Evolutionary conservation across 2,888 invertebrate species (phyloP).

Genomic region (Camponotus fellah): DNA sequence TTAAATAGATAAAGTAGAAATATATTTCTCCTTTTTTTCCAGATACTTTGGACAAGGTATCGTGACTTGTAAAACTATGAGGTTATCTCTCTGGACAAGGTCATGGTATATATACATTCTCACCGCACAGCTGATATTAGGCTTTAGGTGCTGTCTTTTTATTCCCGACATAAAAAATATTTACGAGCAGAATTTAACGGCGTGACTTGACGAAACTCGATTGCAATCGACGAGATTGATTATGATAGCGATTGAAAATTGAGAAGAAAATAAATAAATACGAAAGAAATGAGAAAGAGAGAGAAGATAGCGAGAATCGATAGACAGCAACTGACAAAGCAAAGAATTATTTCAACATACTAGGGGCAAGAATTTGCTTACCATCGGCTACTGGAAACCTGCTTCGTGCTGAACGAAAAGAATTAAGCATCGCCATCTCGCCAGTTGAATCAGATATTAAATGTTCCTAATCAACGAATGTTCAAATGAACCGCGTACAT

Average conservation of each 20-base stretch:
- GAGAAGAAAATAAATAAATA: neutral
- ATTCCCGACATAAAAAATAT: neutral
- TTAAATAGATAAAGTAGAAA: neutral
- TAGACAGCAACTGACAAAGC: neutral
- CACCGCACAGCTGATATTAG: neutral
- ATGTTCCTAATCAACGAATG: neutral
- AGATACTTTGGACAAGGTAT: neutral
- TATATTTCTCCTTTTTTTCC: neutral
- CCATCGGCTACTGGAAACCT: constrained; percentile 68
- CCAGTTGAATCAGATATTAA: neutral
- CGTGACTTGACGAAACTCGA: neutral
- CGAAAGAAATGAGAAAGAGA: neutral
- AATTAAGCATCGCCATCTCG: constrained; percentile 37
- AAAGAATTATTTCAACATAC: constrained; percentile 16
- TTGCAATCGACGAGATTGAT: neutral
- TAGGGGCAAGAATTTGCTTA: constrained; percentile 67
- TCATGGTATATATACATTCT: neutral
- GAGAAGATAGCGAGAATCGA: neutral
- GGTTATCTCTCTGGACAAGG: neutral
- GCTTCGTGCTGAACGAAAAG: constrained; percentile 54
- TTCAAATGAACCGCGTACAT: neutral
- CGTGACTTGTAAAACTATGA: neutral
- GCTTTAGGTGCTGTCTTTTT: neutral
- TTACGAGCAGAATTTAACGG: neutral
- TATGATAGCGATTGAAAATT: neutral